Conservation (phyloP, 2,888 invertebrate species). For the Cephalotes varians region DNA sequence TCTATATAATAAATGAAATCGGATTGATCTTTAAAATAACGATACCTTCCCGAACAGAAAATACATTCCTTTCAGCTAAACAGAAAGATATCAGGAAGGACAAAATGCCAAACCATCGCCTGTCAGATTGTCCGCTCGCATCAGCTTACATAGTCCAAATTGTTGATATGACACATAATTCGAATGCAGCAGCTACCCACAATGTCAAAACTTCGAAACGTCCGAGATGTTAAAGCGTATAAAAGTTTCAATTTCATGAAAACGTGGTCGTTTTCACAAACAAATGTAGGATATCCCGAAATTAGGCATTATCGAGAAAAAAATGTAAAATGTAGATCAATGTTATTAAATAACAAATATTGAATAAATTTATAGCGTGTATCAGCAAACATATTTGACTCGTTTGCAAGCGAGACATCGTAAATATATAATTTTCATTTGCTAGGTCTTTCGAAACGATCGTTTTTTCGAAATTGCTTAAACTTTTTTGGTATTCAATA, state of each 20-base stretch:
- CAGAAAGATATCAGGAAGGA: constrained; percentile 43
- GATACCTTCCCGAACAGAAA: neutral
- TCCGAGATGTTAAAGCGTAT: constrained; percentile 14
- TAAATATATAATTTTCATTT: constrained; percentile 24
- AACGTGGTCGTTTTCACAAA: constrained; percentile 20
- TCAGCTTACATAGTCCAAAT: constrained; percentile 16
- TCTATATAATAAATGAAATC: neutral
- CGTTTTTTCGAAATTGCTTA: neutral
- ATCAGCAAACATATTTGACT: neutral
- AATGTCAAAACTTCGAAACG: constrained; percentile 67
- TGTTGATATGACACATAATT: constrained; percentile 58
- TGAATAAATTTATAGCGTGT: neutral
- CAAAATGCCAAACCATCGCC: constrained; percentile 59
- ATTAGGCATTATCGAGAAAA: neutral
- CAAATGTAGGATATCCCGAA: neutral
- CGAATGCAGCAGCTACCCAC: constrained; percentile 54
- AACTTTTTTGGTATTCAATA: constrained; percentile 3
- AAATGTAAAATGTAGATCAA: neutral
- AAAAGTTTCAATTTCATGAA: constrained; percentile 44
- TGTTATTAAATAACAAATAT: neutral
- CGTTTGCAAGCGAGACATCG: neutral
- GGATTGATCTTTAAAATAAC: neutral
- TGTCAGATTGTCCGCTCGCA: constrained; percentile 62
- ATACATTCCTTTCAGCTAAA: neutral
- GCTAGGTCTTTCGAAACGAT: neutral